Base-by-base conservation (phyloP, 2,113 vertebrate genomes). In the Zosterops japonicus region DNA sequence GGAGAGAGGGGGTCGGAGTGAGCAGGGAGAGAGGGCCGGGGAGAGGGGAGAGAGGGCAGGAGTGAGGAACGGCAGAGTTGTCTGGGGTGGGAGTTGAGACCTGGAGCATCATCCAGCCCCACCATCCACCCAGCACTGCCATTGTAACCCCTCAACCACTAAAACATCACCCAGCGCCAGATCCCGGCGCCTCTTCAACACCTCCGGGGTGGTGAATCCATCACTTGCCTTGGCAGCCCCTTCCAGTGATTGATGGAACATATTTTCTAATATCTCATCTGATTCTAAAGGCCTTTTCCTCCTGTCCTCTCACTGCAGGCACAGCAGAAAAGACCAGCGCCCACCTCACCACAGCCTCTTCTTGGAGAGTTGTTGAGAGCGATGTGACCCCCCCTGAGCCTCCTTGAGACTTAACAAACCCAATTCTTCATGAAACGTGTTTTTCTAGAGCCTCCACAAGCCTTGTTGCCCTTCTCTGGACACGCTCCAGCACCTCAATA, bases 81-180 rank as follows among this genome's bases (percentile, higher is more conserved):
- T 14, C n/a, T 12, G 5, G 28, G 19, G 5, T 28, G 44, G 4
- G 9, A 12, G 10, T 5, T 3, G 2, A 4, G 2, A 8, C 5
- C 33, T 44, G 33, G 25, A 18, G 1, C 24, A 19, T 18, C 57
- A 4, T 22, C 22, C 17, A 33, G 27, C 17, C 17, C 17, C 33
- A 9, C 3, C 6, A 16, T 9, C 31, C 8, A 10, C 9, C 33
- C 57, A 27, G 49, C 59, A 11, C 49, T 18, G 22, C 28, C 41
- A 3, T 4, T 22, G 39, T 9, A 18, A 55, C 9, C n/a, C 12
- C 20, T 6, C 3, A 9, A 17, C 11, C 31, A 2, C 29, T n/a
- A 4, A 41, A 49, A 14, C 35, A 29, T 20, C 42, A 4, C 29
- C 29, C 35, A 41, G 29, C 2, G 17, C 39, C 57, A 11, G 6